Base-by-base conservation (phyloP, 1,140 invertebrate species). In the Hestina assimilis region DNA sequence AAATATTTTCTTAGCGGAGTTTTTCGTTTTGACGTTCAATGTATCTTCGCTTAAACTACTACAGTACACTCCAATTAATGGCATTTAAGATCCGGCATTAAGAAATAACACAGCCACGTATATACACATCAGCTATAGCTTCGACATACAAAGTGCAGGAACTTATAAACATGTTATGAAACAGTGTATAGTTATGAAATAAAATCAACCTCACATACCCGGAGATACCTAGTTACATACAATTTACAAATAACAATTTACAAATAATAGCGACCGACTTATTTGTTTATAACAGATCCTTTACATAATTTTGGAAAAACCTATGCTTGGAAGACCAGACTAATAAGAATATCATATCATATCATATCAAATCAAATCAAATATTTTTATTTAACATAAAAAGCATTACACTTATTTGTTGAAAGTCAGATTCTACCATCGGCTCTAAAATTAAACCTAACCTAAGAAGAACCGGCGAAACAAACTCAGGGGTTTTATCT, bases 131-230 rank as follows among this genome's bases (percentile, higher is more conserved):
- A 58, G 9, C 21, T 52, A 40, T 57, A 33, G 33, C 38, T 48
- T 40, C 54, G 41, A 50, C 35, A 42, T 38, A 56, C 43, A 19
- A 40, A 53, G 45, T 46, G 57, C 46, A 57, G 43, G 43, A 55
- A 57, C 21, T 29, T 11, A 43, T 53, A 51, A 63, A 63, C 38
- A 42, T 33, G 50, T 70, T 61, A 61, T 43, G 46, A 59, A 63
- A 66, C 45, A 31, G 33, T 31, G 29, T 48, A n/a, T n/a, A 41
- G 54, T 66, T 66, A 63, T 56, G 63, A 66, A 57, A 66, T 63
- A 14, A 31, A 50, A 58, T 60, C 58, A 48, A 53, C 54, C 4
- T n/a, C 24, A 57, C 15, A 55, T 20, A 57, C 35, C 46, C 59
- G 29, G 57, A 53, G 55, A 59, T 57, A 63, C 61, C 55, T 26